Percentiles rank a stretch among this genome's conserved stretches.
phyloP scores from a whole-genome alignment of 2,113 vertebrate genomes.

The Octodon degus region DNA sequence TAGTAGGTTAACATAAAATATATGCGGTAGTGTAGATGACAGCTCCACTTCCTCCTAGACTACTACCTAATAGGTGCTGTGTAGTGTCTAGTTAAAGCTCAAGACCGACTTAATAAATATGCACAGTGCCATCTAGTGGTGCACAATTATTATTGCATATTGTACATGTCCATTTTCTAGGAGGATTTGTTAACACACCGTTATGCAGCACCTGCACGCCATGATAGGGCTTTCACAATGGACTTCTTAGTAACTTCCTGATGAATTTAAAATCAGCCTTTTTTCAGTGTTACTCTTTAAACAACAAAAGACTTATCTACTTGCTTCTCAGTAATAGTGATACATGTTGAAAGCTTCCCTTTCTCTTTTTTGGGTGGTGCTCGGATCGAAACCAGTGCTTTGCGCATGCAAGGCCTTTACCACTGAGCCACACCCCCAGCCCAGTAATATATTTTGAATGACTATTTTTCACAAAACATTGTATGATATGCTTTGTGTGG shows the following conservation, averaged over 20 bases:
- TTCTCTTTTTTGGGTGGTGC: no score
- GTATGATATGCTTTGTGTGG: background rate
- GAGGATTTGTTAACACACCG: background rate
- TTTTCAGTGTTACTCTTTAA: background rate
- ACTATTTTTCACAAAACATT: background rate
- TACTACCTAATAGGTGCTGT: background rate
- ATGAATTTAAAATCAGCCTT: background rate
- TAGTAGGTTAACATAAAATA: background rate
- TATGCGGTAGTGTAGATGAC: background rate
- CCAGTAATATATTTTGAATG: background rate
- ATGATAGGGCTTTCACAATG: conserved; percentile 37
- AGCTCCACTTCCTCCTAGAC: background rate
- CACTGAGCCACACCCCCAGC: no score
- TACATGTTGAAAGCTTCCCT: background rate
- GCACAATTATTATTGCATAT: background rate
- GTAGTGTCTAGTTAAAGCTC: background rate
- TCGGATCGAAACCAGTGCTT: no score
- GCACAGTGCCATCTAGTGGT: conserved; percentile 86
- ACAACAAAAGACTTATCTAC: background rate
- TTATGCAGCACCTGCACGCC: background rate
- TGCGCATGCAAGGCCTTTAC: no score
- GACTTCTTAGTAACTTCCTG: background rate
- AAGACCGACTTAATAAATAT: conserved; percentile 60
- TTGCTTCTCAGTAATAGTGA: conserved; percentile 25
- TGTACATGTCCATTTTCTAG: background rate